Conservation (phyloP, 2,113 vertebrate species). For the Plecotus auritus region DNA sequence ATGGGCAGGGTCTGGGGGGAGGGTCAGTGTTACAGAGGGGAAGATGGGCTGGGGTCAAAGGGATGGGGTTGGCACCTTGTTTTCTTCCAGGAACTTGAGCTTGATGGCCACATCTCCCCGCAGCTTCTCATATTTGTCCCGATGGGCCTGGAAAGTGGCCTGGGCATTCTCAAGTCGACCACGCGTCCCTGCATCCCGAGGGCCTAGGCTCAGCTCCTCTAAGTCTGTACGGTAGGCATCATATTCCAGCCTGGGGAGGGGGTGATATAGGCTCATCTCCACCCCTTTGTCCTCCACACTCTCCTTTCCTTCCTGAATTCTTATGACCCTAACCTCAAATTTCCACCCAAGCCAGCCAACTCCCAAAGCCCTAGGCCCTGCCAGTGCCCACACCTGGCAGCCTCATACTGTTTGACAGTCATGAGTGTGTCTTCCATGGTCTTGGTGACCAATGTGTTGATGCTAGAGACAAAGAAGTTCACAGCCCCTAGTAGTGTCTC, state of each 20-base stretch:
- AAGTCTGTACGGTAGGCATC: slow-evolving; percentile 96
- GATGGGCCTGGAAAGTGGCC: slow-evolving; percentile 92
- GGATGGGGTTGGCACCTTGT: slow-evolving; percentile 87
- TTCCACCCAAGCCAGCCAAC: slow-evolving; percentile 28
- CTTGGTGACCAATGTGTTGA: slow-evolving; percentile 97
- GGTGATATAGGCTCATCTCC: slow-evolving; percentile 26
- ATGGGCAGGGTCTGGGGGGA: neutral
- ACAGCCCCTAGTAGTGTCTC: slow-evolving; percentile 95
- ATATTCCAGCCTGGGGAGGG: slow-evolving; percentile 88
- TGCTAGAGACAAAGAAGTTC: slow-evolving; percentile 98
- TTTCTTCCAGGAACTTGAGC: slow-evolving; percentile 98
- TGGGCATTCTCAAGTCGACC: slow-evolving; percentile 91
- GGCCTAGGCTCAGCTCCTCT: slow-evolving; percentile 94
- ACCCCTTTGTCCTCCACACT: neutral
- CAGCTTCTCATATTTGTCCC: slow-evolving; percentile 94
- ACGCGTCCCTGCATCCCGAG: slow-evolving; percentile 88
- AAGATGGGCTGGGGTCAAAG: slow-evolving; percentile 31
- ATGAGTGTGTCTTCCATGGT: slow-evolving; percentile 98
- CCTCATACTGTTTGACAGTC: slow-evolving; percentile 97
- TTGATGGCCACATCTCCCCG: slow-evolving; percentile 95
- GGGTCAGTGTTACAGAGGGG: neutral
- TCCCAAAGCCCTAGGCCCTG: slow-evolving; percentile 37
- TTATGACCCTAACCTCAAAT: neutral
- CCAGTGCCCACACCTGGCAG: slow-evolving; percentile 85
- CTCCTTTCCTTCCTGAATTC: neutral